phyloP scores from a whole-genome alignment of 2,113 vertebrate genomes.

The Glaucomys volans region DNA sequence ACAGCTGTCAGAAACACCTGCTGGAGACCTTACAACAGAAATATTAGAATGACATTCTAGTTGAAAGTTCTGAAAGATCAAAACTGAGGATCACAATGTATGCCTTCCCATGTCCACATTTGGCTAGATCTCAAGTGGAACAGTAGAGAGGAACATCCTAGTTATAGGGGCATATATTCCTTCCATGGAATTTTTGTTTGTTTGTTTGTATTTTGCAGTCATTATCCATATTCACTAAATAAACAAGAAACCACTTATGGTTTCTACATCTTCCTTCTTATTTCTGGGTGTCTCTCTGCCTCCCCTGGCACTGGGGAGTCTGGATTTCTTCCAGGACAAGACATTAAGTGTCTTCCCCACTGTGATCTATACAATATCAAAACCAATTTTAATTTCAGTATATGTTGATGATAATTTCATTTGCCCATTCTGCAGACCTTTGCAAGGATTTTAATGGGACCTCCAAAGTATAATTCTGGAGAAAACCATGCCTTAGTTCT shows the following conservation, averaged over 20 bases:
- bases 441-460: neutral
- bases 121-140: neutral
- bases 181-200: neutral
- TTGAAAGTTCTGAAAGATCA: constrained; percentile 3
- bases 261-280: neutral
- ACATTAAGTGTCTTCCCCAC: neutral
- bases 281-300: neutral
- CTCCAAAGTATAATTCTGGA: neutral
- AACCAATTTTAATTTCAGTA: neutral
- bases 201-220: neutral
- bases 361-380: neutral
- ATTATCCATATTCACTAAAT: constrained; percentile 3
- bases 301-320: neutral
- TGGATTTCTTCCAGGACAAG: neutral
- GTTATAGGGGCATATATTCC: neutral
- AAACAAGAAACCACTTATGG: constrained; percentile 18
- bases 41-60: neutral
- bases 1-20: neutral
- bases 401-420: neutral
- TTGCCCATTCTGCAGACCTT: neutral
- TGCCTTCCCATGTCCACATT: neutral
- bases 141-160: neutral
- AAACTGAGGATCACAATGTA: neutral
- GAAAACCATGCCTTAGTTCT: neutral
- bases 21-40: neutral